A percentile compares a stretch with the other conserved stretches of the same genome.
These are phyloP conservation scores for Caenorhabditis macrosperma DNA, from an alignment of 2,888 invertebrate species.

Conservation along the genomic window DNA sequence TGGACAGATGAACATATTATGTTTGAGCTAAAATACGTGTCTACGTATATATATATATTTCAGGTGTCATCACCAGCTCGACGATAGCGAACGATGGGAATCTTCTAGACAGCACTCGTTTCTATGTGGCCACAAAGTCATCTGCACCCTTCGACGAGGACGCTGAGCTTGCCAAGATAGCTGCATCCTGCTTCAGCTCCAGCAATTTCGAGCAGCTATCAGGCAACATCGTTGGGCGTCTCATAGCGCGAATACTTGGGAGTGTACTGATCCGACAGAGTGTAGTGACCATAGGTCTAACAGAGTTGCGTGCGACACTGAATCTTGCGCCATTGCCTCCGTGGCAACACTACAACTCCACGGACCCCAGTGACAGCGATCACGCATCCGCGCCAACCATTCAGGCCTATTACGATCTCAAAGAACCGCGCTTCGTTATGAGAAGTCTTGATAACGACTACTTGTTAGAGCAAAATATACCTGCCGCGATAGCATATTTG, in stretches of 20 bases:
- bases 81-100: background rate
- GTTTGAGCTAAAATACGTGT: conserved; percentile 10
- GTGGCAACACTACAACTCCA: too few species aligned
- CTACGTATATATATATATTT: conserved; percentile 3
- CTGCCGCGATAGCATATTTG: too few species aligned
- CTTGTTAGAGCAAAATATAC: too few species aligned
- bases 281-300: conserved; percentile 5
- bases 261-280: background rate
- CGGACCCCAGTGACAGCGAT: too few species aligned
- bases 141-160: too few species aligned
- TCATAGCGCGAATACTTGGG: conserved; percentile 12
- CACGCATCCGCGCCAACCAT: too few species aligned
- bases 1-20: conserved; percentile 13
- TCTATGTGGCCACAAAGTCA: too few species aligned
- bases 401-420: too few species aligned
- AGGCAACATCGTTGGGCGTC: background rate
- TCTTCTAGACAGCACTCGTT: background rate
- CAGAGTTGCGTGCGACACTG: conserved; percentile 12
- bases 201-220: conserved; percentile 27
- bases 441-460: too few species aligned
- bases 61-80: conserved; percentile 6
- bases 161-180: conserved; percentile 10
- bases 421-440: too few species aligned
- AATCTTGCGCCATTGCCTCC: conserved; percentile 15
- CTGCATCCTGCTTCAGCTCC: conserved; percentile 20